These are phyloP conservation scores for Heliconius sara DNA, from an alignment of 2,888 invertebrate genomes.

Conservation along the genomic window DNA sequence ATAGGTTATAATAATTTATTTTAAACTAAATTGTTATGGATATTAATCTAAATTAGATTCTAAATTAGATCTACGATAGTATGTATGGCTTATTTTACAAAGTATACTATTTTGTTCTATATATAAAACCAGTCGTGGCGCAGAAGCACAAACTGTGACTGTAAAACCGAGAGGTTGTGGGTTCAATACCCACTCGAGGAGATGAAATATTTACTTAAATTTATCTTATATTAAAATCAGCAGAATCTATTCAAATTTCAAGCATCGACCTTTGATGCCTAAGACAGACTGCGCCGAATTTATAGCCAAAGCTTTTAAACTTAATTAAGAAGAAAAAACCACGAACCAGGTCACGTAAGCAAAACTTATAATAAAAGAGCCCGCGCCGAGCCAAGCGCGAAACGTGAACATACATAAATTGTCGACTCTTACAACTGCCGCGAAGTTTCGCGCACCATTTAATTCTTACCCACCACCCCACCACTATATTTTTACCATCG, in stretches of 20 bases:
- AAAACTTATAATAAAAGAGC: constrained; percentile 31
- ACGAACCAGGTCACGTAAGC: constrained; percentile 47
- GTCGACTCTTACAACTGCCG: constrained; percentile 55
- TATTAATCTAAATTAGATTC: too few species aligned
- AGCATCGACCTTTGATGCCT: constrained; percentile 20
- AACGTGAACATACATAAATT: constrained; percentile 75
- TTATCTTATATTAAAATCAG: not conserved
- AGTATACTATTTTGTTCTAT: too few species aligned
- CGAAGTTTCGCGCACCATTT: constrained; percentile 77
- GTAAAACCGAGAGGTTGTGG: too few species aligned
- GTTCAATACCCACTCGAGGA: too few species aligned
- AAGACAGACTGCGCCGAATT: constrained; percentile 38
- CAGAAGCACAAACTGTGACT: too few species aligned
- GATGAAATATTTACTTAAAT: too few species aligned
- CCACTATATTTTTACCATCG: constrained; percentile 72
- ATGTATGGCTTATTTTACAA: too few species aligned
- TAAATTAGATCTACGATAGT: too few species aligned
- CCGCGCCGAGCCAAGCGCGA: constrained; percentile 43
- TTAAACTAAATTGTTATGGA: too few species aligned
- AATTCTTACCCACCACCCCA: constrained; percentile 76
- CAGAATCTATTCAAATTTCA: constrained; percentile 10
- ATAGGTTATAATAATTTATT: too few species aligned
- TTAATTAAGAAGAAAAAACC: constrained; percentile 32
- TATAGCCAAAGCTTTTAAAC: constrained; percentile 23
- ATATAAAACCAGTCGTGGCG: too few species aligned